phyloP scores from a whole-genome alignment of 2,888 invertebrate genomes.

The Seladonia tumulorum region DNA sequence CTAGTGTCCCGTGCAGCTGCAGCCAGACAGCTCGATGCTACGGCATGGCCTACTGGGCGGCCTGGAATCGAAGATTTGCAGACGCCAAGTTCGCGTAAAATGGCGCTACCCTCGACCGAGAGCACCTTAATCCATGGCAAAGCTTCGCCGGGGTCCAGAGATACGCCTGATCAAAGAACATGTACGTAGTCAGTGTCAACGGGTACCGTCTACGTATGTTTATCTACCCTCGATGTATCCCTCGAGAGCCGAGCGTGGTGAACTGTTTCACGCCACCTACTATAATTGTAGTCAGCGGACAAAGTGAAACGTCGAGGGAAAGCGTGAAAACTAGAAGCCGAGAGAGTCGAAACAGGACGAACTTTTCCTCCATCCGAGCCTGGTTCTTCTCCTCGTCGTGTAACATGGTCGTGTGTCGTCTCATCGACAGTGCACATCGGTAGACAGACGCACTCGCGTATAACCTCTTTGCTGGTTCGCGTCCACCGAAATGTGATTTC shows the following conservation, averaged over 20 bases:
- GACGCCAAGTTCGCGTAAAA: slow-evolving; percentile 72
- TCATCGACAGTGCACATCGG: slow-evolving; percentile 65
- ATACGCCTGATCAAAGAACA: slow-evolving; percentile 69
- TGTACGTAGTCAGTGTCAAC: slow-evolving; percentile 68
- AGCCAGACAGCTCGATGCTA: slow-evolving; percentile 70
- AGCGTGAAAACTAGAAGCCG: slow-evolving; percentile 70
- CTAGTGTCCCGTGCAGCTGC: slow-evolving; percentile 74
- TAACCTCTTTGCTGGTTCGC: slow-evolving; percentile 60
- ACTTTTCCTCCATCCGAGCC: slow-evolving; percentile 62
- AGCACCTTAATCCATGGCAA: slow-evolving; percentile 74
- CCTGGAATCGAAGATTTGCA: slow-evolving; percentile 62
- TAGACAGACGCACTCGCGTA: slow-evolving; percentile 54
- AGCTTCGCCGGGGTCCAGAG: slow-evolving; percentile 69
- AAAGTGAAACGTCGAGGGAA: slow-evolving; percentile 72
- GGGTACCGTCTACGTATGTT: slow-evolving; percentile 60
- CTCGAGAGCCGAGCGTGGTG: slow-evolving; percentile 56
- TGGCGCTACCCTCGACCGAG: slow-evolving; percentile 82
- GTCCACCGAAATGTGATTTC: slow-evolving; percentile 66
- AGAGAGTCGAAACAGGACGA: slow-evolving; percentile 50
- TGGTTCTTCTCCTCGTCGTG: slow-evolving; percentile 51
- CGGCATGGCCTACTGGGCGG: slow-evolving; percentile 65
- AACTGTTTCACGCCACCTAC: slow-evolving; percentile 69
- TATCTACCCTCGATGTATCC: slow-evolving; percentile 50
- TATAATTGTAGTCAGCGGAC: slow-evolving; percentile 60
- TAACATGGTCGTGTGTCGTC: slow-evolving; percentile 68